Evolutionary conservation across 2,888 invertebrate species (phyloP).

Genomic region (Heliconius cydno): DNA sequence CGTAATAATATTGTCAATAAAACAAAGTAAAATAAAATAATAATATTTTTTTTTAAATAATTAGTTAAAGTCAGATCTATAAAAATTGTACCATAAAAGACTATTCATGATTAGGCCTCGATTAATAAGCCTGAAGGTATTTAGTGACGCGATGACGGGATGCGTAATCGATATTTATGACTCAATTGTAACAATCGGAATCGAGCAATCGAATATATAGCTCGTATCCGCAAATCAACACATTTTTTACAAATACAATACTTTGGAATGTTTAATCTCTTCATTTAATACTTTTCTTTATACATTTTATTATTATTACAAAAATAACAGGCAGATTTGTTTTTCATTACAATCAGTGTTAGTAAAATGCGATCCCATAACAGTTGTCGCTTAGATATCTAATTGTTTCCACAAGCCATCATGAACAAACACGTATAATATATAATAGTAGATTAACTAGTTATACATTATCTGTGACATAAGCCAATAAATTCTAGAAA

Average conservation of each 20-base stretch:
- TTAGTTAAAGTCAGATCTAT: background rate
- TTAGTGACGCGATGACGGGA: background rate
- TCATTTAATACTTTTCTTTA: slow-evolving; percentile 1
- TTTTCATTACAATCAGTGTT: background rate
- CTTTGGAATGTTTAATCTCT: slow-evolving; percentile 24
- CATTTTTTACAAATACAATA: slow-evolving; percentile 8
- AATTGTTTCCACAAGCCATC: slow-evolving; percentile 25
- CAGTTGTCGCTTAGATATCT: slow-evolving; percentile 2
- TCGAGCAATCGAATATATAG: background rate
- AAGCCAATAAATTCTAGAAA: slow-evolving; percentile 12
- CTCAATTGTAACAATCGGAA: background rate
- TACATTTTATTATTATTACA: slow-evolving; percentile 10
- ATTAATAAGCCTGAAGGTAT: slow-evolving; percentile 14
- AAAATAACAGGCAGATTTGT: slow-evolving; percentile 26
- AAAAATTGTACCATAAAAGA: background rate
- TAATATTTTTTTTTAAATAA: background rate
- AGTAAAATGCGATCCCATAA: slow-evolving; percentile 3
- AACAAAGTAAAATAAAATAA: slow-evolving; percentile 20
- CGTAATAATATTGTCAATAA: background rate
- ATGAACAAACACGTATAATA: background rate
- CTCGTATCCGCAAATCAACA: slow-evolving; percentile 3
- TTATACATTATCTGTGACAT: background rate
- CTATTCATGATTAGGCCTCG: slow-evolving; percentile 24
- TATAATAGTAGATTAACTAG: slow-evolving; percentile 6
- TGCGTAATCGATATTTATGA: background rate